Evolutionary conservation across 2,888 invertebrate species (phyloP).

Genomic region (Harpalus rufipes): DNA sequence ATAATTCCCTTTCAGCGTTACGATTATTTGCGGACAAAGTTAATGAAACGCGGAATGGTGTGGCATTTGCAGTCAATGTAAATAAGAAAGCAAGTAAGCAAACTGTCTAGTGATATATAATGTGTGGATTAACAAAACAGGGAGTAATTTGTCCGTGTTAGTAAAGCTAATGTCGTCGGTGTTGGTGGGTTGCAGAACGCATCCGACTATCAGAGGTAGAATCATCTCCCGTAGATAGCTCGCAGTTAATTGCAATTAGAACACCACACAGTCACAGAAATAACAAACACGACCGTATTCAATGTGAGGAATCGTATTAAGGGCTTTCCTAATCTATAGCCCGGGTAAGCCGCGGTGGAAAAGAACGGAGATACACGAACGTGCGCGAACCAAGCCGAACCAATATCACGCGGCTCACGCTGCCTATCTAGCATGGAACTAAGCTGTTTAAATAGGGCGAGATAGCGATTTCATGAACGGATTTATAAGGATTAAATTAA

Average conservation of each 20-base stretch:
- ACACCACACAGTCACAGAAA: constrained; percentile 46
- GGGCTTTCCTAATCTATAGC: constrained; percentile 46
- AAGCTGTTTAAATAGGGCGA: constrained; percentile 68
- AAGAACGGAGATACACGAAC: constrained; percentile 54
- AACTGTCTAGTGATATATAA: constrained; percentile 12
- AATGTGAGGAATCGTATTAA: constrained; percentile 59
- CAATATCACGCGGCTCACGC: constrained; percentile 44
- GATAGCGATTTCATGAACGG: constrained; percentile 74
- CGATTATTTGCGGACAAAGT: not conserved
- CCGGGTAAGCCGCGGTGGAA: constrained; percentile 21
- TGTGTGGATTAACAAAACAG: constrained; percentile 42
- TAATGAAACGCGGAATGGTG: not conserved
- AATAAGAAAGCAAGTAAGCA: constrained; percentile 9
- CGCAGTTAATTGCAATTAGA: constrained; percentile 61
- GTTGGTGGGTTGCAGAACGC: not conserved
- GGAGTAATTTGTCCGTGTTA: constrained; percentile 43
- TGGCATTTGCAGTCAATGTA: not conserved
- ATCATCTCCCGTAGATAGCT: constrained; percentile 31
- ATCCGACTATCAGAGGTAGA: constrained; percentile 38
- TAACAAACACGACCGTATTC: constrained; percentile 61
- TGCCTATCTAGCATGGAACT: constrained; percentile 63
- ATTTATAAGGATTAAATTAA: constrained; percentile 74
- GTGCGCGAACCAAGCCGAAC: not conserved
- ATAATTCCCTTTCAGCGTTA: not conserved
- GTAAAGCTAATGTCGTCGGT: constrained; percentile 4